Base-by-base conservation (phyloP, 2,888 invertebrate genomes). In the Luperina nickerlii region DNA sequence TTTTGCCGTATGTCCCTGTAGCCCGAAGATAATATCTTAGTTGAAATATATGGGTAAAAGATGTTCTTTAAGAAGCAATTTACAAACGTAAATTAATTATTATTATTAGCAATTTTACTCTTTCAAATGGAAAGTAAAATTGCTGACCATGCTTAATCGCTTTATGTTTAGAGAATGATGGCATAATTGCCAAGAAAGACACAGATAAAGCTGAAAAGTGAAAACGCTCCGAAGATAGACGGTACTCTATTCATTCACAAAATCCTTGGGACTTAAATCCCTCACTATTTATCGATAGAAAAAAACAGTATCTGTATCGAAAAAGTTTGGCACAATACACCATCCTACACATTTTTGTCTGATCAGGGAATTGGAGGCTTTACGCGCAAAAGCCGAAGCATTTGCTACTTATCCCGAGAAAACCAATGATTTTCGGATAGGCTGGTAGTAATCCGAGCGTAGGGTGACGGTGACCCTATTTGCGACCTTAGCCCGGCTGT, bases 401-500 rank as follows among this genome's bases (percentile, higher is more conserved):
- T 74, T 73, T 69, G 32, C 60, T 57, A 9, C 76, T 51, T n/a
- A 74, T 82, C 48, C 67, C 68, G 13, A 51, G 48, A 81, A 72
- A 78, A 82, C 75, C 74, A 81, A 88, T 81, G 84, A 85, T 73
- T 79, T 79, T 86, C 76, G 74, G 76, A 74, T 79, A 76, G 67
- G 72, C 69, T 74, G 69, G 62, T 65, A 66, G 80, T 82, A 80
- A 84, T 87, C 82, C 87, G 87, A 89, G 83, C 84, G 86, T 86
- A 89, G 91, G 83, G 81, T 71, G 71, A 13, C 45, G 92, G 76
- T 70, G 83, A 86, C 84, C 85, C 75, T 81, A 86, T 92, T 91
- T 91, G 89, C 89, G 89, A 89, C 90, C 90, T 92, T 90, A 91
- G 92, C 92, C 93, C 92, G 69, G 78, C 90, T 92, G 94, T 94